Base-by-base conservation (phyloP, 2,797 vertebrate species). In the Pangasius mekongensis region DNA sequence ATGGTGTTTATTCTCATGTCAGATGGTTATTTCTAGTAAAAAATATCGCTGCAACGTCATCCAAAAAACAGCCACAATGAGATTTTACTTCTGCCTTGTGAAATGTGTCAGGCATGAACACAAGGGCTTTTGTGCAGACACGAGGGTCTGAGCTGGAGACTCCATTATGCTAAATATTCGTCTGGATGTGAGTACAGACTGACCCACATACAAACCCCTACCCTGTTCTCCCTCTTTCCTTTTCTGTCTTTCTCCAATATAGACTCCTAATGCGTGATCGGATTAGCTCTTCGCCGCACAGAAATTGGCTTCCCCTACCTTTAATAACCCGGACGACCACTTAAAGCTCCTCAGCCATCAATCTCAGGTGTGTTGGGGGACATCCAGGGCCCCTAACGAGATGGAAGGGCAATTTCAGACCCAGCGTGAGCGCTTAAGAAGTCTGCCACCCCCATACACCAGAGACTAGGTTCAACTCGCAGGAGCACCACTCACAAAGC, bases 271-370 rank as follows among this genome's bases (percentile, higher is more conserved):
- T 95, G 94, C 94, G 94, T 92, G 94, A 94, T 94, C 92, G 93
- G 93, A 96, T 96, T 96, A 95, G 93, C 93, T 87, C 86, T 90
- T 86, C 30, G 39, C 91, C 85, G 83, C 91, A 92, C 89, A 67
- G 91, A 94, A 94, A 94, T 93, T 92, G 93, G 89, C 90, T 66
- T 92, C 93, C 94, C 94, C 92, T 94, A 92, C 90, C 82, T 94
- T 96, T 96, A 96, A 96, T 96, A 96, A 95, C 94, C 90, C 66
- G 89, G 89, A 62, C 90, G 54, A 90, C 92, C 94, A 94, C 93
- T 95, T 94, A 94, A 94, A 93, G 92, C 92, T 18, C 22, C 91
- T 93, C 85, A 86, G 90, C 92, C 93, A 96, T 97, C 94, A 94
- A 96, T 96, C 95, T 93, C 89, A 90, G 87, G 91, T 91, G 93